A percentile compares a stretch with the other conserved stretches of the same genome.
These are phyloP conservation scores for Propithecus coquereli DNA, from an alignment of 2,113 vertebrate genomes.

Conservation along the genomic window DNA sequence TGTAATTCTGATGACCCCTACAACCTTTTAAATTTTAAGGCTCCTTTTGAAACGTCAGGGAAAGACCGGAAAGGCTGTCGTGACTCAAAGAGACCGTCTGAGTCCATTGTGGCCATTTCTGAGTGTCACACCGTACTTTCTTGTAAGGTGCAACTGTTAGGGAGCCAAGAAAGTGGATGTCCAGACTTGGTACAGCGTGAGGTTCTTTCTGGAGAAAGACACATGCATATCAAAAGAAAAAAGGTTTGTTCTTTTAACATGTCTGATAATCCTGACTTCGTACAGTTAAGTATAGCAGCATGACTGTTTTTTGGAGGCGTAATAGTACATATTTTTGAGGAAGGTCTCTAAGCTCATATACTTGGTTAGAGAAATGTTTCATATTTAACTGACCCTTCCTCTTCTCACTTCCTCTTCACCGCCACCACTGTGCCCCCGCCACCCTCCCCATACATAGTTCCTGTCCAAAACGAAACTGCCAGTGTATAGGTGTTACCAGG, in stretches of 20 bases:
- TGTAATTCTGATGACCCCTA: slow-evolving; percentile 90
- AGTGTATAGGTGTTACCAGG: not conserved
- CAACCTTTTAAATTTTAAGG: slow-evolving; percentile 92
- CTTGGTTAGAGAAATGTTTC: not conserved
- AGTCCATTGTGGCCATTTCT: not conserved
- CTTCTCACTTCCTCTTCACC: not conserved
- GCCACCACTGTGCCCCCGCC: too few species aligned
- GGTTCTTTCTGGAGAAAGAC: slow-evolving; percentile 52
- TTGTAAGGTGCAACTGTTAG: slow-evolving; percentile 76
- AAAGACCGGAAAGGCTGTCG: slow-evolving; percentile 36
- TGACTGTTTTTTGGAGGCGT: not conserved
- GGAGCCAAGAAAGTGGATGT: slow-evolving; percentile 72
- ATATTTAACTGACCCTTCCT: not conserved
- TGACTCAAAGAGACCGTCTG: not conserved
- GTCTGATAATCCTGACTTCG: fast-evolving
- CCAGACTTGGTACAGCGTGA: slow-evolving; percentile 59
- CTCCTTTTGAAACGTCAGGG: slow-evolving; percentile 83
- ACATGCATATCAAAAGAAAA: slow-evolving; percentile 67
- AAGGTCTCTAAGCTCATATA: not conserved
- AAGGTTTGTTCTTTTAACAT: slow-evolving; percentile 77
- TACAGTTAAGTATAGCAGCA: not conserved
- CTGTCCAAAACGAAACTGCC: not conserved
- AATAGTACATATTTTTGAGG: not conserved
- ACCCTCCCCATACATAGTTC: not conserved
- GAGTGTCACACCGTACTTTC: not conserved